Evolutionary conservation across 2,888 invertebrate genomes (phyloP).

Genomic region (Crematogaster levior): DNA sequence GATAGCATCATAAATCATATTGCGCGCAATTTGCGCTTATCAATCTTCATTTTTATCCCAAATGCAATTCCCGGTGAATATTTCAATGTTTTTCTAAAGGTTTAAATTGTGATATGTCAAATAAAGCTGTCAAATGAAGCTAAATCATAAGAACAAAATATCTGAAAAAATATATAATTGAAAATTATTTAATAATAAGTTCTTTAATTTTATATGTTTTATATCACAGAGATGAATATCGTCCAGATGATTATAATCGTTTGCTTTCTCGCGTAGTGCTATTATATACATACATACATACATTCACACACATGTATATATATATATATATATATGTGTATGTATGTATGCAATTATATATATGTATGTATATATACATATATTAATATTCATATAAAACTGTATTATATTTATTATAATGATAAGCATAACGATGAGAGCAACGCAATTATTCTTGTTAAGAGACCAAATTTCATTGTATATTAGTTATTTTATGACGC

Average conservation of each 20-base stretch:
- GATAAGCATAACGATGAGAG: not conserved
- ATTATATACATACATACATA: too few species aligned
- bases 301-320: too few species aligned
- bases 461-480: not conserved
- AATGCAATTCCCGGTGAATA: not conserved
- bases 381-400: not conserved
- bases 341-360: not conserved
- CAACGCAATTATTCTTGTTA: not conserved
- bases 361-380: not conserved
- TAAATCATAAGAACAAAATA: not conserved
- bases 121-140: not conserved
- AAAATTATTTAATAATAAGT: not conserved
- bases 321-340: not conserved
- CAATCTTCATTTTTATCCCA: constrained; percentile 12
- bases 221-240: too few species aligned
- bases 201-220: not conserved
- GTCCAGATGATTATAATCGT: not conserved
- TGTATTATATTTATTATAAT: constrained; percentile 11
- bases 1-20: constrained; percentile 30
- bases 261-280: not conserved
- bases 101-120: too few species aligned
- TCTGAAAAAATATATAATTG: not conserved
- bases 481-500: not conserved
- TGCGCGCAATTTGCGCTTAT: not conserved
- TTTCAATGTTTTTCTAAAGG: not conserved